A percentile compares a stretch with the other conserved stretches of the same genome.
Conservation (phyloP, 2,113 vertebrate genomes). For the Naja naja region DNA sequence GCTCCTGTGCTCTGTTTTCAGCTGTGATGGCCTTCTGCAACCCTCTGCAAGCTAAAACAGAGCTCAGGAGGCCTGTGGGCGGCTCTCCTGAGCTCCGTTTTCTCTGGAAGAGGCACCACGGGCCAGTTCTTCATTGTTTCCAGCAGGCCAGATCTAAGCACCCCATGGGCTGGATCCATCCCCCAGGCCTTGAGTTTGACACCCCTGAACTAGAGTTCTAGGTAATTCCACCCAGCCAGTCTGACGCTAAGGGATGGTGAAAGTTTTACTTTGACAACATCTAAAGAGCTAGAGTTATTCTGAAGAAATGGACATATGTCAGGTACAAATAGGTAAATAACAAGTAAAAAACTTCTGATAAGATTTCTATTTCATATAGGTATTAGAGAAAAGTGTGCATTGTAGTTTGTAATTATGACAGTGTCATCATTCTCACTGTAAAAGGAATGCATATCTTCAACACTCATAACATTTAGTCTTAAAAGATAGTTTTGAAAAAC, state of each 20-base stretch:
- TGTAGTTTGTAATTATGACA: not conserved
- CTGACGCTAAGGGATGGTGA: not conserved
- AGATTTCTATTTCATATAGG: conserved; percentile 6
- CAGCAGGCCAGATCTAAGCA: too few relatives aligned
- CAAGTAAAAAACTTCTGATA: not conserved
- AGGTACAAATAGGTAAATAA: not conserved
- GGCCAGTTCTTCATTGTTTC: too few relatives aligned
- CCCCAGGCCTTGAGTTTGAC: too few relatives aligned
- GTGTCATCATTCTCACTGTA: not conserved
- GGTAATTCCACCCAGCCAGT: not conserved
- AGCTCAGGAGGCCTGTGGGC: too few relatives aligned
- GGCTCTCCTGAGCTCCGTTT: too few relatives aligned
- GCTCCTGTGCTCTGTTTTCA: too few relatives aligned
- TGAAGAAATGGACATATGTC: not conserved
- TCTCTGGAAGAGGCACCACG: too few relatives aligned
- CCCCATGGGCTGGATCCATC: too few relatives aligned
- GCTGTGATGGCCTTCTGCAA: too few relatives aligned
- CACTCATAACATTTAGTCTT: conserved; percentile 9
- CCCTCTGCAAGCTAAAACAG: too few relatives aligned
- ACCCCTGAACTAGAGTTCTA: not conserved
- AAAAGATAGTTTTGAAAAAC: not conserved
- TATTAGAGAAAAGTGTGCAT: not conserved
- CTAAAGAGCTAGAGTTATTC: not conserved
- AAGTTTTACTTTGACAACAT: not conserved
- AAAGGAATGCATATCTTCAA: not conserved